Percentiles rank a stretch among this genome's conserved stretches.
phyloP scores from a whole-genome alignment of 2,113 vertebrate species.

The Tiliqua scincoides region DNA sequence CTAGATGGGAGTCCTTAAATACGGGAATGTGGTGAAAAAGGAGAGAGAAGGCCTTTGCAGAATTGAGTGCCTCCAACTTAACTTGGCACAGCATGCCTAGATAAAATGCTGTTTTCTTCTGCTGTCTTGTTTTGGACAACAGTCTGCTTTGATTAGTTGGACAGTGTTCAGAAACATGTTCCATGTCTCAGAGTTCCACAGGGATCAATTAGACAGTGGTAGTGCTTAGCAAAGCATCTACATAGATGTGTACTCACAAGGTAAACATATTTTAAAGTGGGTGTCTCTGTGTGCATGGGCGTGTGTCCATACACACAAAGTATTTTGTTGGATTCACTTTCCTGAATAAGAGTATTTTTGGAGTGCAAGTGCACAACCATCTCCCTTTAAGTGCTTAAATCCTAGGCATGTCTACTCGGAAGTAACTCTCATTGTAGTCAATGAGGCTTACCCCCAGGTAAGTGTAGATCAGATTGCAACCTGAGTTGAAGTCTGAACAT shows the following conservation, averaged over 20 bases:
- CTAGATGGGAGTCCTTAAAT: not conserved
- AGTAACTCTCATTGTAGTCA: too few species aligned
- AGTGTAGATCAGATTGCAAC: too few species aligned
- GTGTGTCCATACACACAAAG: not conserved
- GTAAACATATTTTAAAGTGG: slow-evolving; percentile 5
- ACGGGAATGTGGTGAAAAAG: not conserved
- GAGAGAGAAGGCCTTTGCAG: not conserved
- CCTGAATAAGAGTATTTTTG: not conserved
- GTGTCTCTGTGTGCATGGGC: not conserved
- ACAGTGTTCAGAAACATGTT: not conserved
- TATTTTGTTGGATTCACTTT: not conserved
- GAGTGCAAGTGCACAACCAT: not conserved
- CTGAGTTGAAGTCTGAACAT: too few species aligned
- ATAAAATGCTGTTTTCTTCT: slow-evolving; percentile 6
- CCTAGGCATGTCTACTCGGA: too few species aligned
- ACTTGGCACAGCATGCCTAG: not conserved
- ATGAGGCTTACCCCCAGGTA: too few species aligned
- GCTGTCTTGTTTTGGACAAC: not conserved
- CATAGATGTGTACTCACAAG: not conserved
- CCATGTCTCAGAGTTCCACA: not conserved
- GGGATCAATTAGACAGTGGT: slow-evolving; percentile 33
- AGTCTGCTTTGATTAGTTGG: slow-evolving; percentile 2
- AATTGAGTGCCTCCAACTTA: not conserved
- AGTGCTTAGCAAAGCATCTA: not conserved
- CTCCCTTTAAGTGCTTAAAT: not conserved